These are phyloP conservation scores for Drosophila subpulchrella DNA, from an alignment of 1,140 invertebrate species.

Conservation along the genomic window DNA sequence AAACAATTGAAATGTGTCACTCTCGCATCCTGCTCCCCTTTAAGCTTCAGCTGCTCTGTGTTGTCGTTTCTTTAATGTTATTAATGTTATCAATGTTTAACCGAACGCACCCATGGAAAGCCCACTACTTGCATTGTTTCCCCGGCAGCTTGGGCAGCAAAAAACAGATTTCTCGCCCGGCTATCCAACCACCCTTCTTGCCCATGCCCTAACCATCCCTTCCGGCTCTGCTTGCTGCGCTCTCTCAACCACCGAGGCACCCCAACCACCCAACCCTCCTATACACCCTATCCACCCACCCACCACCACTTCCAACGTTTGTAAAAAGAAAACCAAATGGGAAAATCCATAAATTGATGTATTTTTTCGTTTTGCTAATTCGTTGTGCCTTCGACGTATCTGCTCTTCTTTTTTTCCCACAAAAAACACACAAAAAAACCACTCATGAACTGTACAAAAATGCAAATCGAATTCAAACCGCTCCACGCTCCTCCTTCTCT, in stretches of 20 bases:
- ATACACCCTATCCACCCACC: slow-evolving; percentile 21
- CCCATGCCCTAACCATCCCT: slow-evolving; percentile 30
- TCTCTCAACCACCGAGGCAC: slow-evolving; percentile 38
- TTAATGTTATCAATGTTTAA: slow-evolving; percentile 74
- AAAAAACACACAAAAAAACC: slow-evolving; percentile 37
- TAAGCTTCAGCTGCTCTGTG: slow-evolving; percentile 29
- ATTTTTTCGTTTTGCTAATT: slow-evolving; percentile 78
- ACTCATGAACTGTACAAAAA: slow-evolving; percentile 73
- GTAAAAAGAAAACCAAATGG: slow-evolving; percentile 53
- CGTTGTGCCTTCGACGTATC: slow-evolving; percentile 74
- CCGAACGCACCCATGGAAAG: slow-evolving; percentile 31
- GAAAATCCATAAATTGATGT: slow-evolving; percentile 77
- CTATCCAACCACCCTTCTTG: slow-evolving; percentile 22
- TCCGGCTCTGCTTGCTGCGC: slow-evolving; percentile 46
- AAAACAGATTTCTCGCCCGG: slow-evolving; percentile 6
- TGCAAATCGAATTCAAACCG: slow-evolving; percentile 57
- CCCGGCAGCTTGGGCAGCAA: slow-evolving; percentile 10
- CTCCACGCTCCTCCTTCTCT: slow-evolving; percentile 66
- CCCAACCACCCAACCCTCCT: slow-evolving; percentile 20
- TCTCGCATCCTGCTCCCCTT: slow-evolving; percentile 16
- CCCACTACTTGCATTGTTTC: slow-evolving; percentile 37
- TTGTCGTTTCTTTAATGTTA: slow-evolving; percentile 57
- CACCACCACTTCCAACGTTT: slow-evolving; percentile 44
- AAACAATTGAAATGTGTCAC: slow-evolving; percentile 16
- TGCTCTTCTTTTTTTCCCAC: slow-evolving; percentile 75